phyloP scores from a whole-genome alignment of 2,113 vertebrate genomes.

The Propithecus coquereli region DNA sequence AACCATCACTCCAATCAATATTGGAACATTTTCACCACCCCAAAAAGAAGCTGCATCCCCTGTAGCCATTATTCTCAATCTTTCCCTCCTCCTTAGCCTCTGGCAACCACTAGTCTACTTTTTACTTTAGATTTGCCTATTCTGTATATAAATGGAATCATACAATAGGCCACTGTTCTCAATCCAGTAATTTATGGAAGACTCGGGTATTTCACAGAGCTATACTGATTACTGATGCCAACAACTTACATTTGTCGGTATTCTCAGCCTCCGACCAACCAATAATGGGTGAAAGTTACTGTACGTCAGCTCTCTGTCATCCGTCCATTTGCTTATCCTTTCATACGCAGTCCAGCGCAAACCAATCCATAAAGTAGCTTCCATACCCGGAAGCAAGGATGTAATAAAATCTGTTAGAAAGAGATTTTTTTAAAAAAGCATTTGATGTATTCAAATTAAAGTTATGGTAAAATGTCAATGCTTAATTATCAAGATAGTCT shows the following conservation, averaged over 20 bases:
- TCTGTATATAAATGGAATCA: background rate
- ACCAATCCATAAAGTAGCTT: constrained; percentile 90
- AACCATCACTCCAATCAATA: background rate
- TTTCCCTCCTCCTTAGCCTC: background rate
- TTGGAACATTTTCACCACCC: background rate
- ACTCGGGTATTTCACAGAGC: background rate
- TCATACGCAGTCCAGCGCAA: constrained; percentile 80
- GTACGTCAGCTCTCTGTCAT: constrained; percentile 84
- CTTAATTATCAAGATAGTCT: constrained; percentile 15
- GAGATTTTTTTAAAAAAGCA: constrained; percentile 21
- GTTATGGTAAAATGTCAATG: constrained; percentile 8
- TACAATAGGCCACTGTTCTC: background rate
- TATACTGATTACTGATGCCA: background rate
- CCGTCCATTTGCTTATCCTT: constrained; percentile 84
- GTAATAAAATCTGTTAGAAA: constrained; percentile 91
- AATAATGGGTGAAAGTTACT: constrained; percentile 91
- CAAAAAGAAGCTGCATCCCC: background rate
- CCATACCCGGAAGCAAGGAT: constrained; percentile 83
- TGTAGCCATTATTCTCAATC: background rate
- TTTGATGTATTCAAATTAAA: constrained; percentile 48
- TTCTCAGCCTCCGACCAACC: constrained; percentile 81
- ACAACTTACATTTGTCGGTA: constrained; percentile 86
- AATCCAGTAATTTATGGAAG: background rate
- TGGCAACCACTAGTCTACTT: background rate
- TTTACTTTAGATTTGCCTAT: background rate